Base-by-base conservation (phyloP, 2,113 vertebrate species). In the Corythaixoides concolor region DNA sequence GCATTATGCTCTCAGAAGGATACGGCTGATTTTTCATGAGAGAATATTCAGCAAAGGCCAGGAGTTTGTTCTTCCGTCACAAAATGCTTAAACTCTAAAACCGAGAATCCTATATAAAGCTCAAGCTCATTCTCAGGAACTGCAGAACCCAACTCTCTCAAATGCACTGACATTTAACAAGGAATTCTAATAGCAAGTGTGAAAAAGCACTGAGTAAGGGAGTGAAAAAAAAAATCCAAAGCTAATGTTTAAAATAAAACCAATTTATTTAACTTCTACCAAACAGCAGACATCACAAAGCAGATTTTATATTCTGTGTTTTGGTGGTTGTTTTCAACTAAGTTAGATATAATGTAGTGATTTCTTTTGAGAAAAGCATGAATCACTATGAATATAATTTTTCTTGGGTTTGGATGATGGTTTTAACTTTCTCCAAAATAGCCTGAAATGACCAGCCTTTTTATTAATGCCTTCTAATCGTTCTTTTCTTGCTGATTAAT, bases 401-500 rank as follows among this genome's bases (percentile, higher is more conserved):
- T 86, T 59, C 43, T 63, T 62, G 37, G 33, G 56, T 62, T 88
- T 75, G 11, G 47, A 52, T 90, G 85, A 85, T 74, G 37, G n/a
- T 84, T 93, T 64, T 80, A 93, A 77, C 78, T 94, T 81, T 55
- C 47, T 93, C 70, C 62, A 88, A 67, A 39, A 80, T 3, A 68
- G 75, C 63, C 37, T 92, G 75, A 94, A 94, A 93, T 63, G 41
- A 86, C 33, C 41, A 95, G 66, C 37, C 39, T 83, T 96, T 83
- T 85, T 82, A 74, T 32, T 94, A 92, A 88, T 79, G 66, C 78
- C 77, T 94, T 87, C 45, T 92, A 95, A 93, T 92, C 52, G 60
- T 16, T 90, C 77, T 89, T 89, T 87, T 58, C 76, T 89, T 85
- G 15, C 50, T 88, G 88, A 95, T 91, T 96, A 91, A 95, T 94